Percentiles rank a stretch among this genome's conserved stretches.
Evolutionary conservation across 2,113 vertebrate genomes (phyloP).

Genomic region (Thermophis baileyi): DNA sequence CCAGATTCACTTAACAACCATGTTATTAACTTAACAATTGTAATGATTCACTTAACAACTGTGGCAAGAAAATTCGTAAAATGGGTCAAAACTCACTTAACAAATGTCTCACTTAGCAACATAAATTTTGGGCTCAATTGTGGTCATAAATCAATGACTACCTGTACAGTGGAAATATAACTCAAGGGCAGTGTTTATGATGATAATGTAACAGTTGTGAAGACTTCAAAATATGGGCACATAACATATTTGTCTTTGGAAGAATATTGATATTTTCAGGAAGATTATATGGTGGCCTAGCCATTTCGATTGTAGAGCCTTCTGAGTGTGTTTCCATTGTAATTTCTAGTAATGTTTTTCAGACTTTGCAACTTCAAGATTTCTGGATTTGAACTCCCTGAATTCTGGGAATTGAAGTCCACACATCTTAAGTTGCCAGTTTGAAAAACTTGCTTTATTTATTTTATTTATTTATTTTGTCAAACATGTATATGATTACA

Average conservation of each 20-base stretch:
- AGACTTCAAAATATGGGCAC: not conserved
- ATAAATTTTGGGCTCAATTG: no score
- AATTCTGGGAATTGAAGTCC: not conserved
- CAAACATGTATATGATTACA: no score
- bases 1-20: no score
- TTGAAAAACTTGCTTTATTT: not conserved
- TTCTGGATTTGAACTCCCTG: not conserved
- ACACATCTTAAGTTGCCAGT: not conserved
- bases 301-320: not conserved
- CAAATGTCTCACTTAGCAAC: no score
- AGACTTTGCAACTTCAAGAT: not conserved
- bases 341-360: not conserved
- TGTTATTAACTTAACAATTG: no score
- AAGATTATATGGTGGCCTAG: not conserved
- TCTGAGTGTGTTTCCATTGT: not conserved
- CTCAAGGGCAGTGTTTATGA: not conserved
- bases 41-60: no score
- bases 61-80: no score
- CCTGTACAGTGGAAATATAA: not conserved
- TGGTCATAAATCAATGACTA: no score
- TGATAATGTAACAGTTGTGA: not conserved
- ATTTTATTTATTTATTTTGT: no score
- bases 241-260: not conserved
- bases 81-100: no score
- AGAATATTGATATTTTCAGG: not conserved